These are phyloP conservation scores for Leptosomus discolor DNA, from an alignment of 2,113 vertebrate genomes.

Conservation along the genomic window DNA sequence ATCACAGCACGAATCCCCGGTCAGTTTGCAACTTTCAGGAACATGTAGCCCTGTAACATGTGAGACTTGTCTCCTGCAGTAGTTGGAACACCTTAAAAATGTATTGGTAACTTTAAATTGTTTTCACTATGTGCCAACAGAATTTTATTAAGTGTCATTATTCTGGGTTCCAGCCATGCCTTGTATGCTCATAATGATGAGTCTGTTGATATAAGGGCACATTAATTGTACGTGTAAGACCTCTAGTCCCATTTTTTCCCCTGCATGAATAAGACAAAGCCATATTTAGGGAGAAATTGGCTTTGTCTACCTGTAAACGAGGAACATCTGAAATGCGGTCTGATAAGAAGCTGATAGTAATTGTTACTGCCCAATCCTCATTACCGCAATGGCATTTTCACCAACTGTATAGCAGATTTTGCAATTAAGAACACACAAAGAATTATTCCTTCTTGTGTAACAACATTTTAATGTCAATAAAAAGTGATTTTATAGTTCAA, in stretches of 20 bases:
- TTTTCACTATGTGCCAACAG: neutral
- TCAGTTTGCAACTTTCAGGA: neutral
- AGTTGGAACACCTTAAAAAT: neutral
- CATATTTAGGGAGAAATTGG: neutral
- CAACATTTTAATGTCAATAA: slow-evolving; percentile 30
- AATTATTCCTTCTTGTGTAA: slow-evolving; percentile 9
- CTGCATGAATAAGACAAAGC: neutral
- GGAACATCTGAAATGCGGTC: neutral
- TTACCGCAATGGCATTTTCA: neutral
- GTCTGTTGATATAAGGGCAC: neutral
- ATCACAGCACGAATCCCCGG: neutral
- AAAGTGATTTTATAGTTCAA: slow-evolving; percentile 20
- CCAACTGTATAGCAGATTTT: neutral
- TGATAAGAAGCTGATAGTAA: neutral
- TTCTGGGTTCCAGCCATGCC: neutral
- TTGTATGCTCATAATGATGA: neutral
- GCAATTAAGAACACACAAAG: slow-evolving; percentile 13
- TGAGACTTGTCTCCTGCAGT: neutral
- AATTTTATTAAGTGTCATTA: neutral
- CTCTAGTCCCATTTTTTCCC: neutral
- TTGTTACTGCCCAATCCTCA: neutral
- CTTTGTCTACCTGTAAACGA: neutral
- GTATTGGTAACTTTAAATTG: neutral
- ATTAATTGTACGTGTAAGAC: neutral
- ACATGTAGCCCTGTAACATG: neutral